Conservation (phyloP, 2,888 invertebrate species). For the Ornithoptera alexandrae region DNA sequence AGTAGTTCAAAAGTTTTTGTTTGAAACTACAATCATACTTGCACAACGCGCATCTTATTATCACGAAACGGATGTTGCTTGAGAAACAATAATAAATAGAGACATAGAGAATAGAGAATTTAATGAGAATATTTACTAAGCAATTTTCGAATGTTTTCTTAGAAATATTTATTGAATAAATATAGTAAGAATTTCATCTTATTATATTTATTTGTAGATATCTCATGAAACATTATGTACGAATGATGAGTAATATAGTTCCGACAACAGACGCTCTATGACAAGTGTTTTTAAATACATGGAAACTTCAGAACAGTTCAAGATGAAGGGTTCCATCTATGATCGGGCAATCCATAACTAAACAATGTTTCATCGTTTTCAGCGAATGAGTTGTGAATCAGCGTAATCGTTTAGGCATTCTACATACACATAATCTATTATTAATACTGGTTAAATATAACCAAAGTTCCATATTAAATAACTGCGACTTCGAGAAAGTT, state of each 20-base stretch:
- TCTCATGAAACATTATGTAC: no score
- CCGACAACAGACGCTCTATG: no score
- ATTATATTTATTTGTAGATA: no score
- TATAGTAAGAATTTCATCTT: no score
- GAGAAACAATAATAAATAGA: slow-evolving; percentile 17
- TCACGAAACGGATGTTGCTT: slow-evolving; percentile 22
- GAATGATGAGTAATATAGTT: no score
- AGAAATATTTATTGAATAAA: not conserved
- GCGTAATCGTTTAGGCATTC: slow-evolving; percentile 49
- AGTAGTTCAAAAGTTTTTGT: no score
- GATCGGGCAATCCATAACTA: not conserved
- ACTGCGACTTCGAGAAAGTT: slow-evolving; percentile 26
- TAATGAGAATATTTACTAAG: slow-evolving; percentile 8
- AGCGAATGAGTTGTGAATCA: slow-evolving; percentile 59
- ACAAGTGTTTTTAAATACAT: no score
- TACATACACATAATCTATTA: slow-evolving; percentile 42
- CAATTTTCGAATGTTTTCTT: not conserved
- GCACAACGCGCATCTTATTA: slow-evolving; percentile 8
- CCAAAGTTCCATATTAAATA: slow-evolving; percentile 31
- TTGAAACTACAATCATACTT: not conserved
- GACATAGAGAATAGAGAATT: not conserved
- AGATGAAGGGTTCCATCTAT: not conserved
- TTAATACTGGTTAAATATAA: slow-evolving; percentile 37
- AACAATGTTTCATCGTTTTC: slow-evolving; percentile 61
- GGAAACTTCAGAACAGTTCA: not conserved